A percentile compares a stretch with the other conserved stretches of the same genome.
These are phyloP conservation scores for Frankliniella intonsa DNA, from an alignment of 2,888 invertebrate species.

Conservation along the genomic window DNA sequence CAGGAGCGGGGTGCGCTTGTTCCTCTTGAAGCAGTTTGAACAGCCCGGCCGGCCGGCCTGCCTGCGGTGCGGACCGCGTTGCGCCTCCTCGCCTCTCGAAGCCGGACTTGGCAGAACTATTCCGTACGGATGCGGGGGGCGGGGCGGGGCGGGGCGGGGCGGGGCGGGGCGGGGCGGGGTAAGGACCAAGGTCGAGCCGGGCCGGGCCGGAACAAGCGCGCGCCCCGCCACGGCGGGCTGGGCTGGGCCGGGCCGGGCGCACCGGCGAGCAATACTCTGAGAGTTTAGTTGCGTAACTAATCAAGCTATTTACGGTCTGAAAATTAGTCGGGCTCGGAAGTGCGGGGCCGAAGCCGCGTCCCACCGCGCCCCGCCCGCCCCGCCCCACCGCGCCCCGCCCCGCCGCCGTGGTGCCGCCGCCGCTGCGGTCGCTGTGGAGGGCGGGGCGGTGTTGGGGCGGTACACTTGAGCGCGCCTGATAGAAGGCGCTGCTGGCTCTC, in stretches of 20 bases:
- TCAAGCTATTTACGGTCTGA: slow-evolving; percentile 6
- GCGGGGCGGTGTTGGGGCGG: too few species aligned
- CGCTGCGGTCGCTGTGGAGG: too few species aligned
- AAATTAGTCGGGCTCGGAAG: background rate
- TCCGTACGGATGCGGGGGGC: background rate
- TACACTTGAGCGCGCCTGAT: too few species aligned
- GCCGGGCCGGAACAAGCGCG: background rate
- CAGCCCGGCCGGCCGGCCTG: background rate
- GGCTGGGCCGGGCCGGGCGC: background rate
- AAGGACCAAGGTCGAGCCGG: background rate
- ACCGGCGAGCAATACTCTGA: slow-evolving; percentile 1
- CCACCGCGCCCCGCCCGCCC: too few species aligned
- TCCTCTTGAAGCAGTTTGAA: too few species aligned
- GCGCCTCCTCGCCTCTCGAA: background rate
- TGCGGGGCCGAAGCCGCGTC: too few species aligned
- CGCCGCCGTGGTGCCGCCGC: too few species aligned
- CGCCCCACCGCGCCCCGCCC: too few species aligned
- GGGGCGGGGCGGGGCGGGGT: background rate
- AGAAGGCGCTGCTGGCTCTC: too few species aligned
- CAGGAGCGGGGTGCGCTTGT: background rate
- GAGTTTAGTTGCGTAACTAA: slow-evolving; percentile 6
- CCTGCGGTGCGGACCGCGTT: background rate
- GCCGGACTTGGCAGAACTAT: background rate
- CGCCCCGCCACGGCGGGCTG: background rate
- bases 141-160: too few species aligned